phyloP scores from a whole-genome alignment of 2,888 invertebrate genomes.

The Stomorhina lunata region DNA sequence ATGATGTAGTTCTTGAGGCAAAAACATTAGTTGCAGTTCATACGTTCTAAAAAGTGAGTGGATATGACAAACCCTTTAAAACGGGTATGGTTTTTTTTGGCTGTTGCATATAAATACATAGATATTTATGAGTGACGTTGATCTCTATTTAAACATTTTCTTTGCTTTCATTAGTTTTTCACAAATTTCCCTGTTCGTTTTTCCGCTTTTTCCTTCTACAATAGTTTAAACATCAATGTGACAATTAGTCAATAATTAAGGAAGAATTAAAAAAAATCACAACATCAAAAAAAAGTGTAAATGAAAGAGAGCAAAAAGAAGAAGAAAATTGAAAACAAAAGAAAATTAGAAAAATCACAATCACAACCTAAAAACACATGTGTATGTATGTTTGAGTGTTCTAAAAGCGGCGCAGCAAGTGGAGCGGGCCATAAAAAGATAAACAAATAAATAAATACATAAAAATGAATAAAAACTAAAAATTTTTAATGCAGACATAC shows the following conservation, averaged over 20 bases:
- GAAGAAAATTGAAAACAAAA: slow-evolving; percentile 28
- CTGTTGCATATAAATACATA: background rate
- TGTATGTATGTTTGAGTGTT: background rate
- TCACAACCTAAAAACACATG: slow-evolving; percentile 16
- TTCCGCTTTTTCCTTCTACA: background rate
- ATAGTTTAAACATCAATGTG: slow-evolving; percentile 36
- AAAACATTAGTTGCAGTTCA: too few species aligned
- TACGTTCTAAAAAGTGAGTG: too few species aligned
- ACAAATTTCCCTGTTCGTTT: background rate
- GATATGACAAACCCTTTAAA: too few species aligned
- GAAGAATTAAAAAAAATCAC: background rate
- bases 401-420: slow-evolving; percentile 48
- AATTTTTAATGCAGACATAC: slow-evolving; percentile 59
- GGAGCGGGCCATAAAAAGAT: slow-evolving; percentile 54
- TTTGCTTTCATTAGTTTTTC: background rate
- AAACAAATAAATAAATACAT: slow-evolving; percentile 51
- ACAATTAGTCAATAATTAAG: slow-evolving; percentile 41
- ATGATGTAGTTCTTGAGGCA: too few species aligned
- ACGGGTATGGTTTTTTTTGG: too few species aligned
- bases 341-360: slow-evolving; percentile 35
- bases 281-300: background rate
- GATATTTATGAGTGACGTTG: slow-evolving; percentile 4
- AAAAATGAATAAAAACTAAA: too few species aligned
- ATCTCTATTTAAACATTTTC: background rate
- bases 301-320: background rate